Conservation (phyloP, 35 echinoderm and acorn worm species). For the Stichopus chloronotus region DNA sequence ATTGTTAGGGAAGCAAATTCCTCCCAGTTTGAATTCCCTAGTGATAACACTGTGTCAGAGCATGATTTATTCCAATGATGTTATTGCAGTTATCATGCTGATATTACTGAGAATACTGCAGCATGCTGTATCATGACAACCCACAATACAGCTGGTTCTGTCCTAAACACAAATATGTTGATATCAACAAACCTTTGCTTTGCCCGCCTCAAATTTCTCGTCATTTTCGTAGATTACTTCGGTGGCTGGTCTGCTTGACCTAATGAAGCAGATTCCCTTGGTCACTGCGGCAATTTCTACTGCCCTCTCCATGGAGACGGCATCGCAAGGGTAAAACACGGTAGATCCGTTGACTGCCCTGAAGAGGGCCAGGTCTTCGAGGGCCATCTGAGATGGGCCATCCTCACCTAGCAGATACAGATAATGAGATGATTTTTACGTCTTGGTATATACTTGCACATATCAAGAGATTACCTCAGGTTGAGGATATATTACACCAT, state of each 20-base stretch:
- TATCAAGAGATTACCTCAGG: no score
- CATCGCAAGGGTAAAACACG: slow-evolving; percentile 97
- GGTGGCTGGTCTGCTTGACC: slow-evolving; percentile 85
- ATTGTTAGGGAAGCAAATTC: no score
- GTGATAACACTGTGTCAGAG: no score
- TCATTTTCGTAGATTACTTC: slow-evolving; percentile 69
- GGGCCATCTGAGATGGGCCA: slow-evolving; percentile 96
- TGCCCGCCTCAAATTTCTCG: slow-evolving; percentile 74
- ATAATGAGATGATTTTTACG: not conserved
- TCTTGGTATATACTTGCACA: not conserved
- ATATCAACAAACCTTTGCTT: slow-evolving; percentile 77
- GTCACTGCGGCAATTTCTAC: slow-evolving; percentile 92
- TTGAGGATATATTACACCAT: no score
- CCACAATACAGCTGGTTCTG: no score
- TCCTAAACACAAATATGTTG: no score
- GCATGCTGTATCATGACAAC: no score
- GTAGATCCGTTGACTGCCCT: slow-evolving; percentile 81
- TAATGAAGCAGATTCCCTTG: slow-evolving; percentile 92
- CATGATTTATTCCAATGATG: no score
- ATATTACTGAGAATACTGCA: no score
- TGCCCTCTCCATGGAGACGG: slow-evolving; percentile 87
- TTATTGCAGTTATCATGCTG: no score
- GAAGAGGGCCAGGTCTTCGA: slow-evolving; percentile 97
- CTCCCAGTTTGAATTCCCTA: no score
- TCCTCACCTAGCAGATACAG: slow-evolving; percentile 76